Conservation (phyloP, 1,140 invertebrate genomes). For the Heterodera schachtii region DNA sequence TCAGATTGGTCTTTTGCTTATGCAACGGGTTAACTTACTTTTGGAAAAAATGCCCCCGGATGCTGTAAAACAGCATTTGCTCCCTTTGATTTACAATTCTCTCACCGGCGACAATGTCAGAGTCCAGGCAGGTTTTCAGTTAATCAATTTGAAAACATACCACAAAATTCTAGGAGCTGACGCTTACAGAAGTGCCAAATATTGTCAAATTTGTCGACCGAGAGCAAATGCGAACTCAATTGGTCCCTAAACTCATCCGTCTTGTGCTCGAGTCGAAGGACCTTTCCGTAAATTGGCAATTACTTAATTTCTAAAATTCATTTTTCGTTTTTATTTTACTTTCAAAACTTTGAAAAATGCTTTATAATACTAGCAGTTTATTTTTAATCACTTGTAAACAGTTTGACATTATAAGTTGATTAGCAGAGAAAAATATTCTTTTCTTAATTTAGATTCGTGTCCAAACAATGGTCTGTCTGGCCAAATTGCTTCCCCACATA, state of each 20-base stretch:
- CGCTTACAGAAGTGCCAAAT: conserved; percentile 84
- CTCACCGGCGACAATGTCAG: conserved; percentile 84
- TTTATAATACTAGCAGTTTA: too few relatives aligned
- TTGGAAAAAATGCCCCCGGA: conserved; percentile 84
- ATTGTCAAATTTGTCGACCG: conserved; percentile 88
- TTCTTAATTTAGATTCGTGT: conserved; percentile 76
- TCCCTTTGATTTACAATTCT: conserved; percentile 87
- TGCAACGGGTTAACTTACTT: conserved; percentile 91
- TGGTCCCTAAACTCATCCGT: conserved; percentile 88
- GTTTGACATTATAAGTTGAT: too few relatives aligned
- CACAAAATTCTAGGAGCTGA: conserved; percentile 79
- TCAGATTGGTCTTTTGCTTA: conserved; percentile 83
- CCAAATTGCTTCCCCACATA: conserved; percentile 86
- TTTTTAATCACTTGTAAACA: too few relatives aligned
- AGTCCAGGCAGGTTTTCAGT: conserved; percentile 69
- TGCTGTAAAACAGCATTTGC: conserved; percentile 83
- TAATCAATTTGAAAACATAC: too few relatives aligned
- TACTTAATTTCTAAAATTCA: conserved; percentile 8
- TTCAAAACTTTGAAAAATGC: too few relatives aligned
- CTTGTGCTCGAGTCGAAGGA: conserved; percentile 79
- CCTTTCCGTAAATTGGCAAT: background rate
- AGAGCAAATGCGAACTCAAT: conserved; percentile 88
- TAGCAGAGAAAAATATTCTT: background rate
- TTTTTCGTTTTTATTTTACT: background rate
- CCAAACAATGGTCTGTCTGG: conserved; percentile 88